Evolutionary conservation across 2,113 vertebrate genomes (phyloP), one percentile per base, ranked within the genome.

Genomic region (Dipodomys stephensi): DNA sequence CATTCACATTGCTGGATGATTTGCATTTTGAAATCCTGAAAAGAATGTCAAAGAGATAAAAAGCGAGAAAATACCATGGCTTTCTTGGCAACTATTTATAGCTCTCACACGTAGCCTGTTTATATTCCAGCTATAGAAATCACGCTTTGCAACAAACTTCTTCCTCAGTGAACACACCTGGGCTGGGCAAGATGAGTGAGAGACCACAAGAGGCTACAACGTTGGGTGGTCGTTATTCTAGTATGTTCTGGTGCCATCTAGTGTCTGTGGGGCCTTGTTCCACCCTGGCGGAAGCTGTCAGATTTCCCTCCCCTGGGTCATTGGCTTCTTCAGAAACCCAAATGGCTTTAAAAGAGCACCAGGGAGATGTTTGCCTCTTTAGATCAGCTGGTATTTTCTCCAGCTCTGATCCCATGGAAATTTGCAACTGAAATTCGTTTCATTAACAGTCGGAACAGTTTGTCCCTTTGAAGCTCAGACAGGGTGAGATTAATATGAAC

Each of bases 391-490:
- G 25, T 71, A 6, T 64, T 96, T 68, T 12, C 44, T n/a, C 79
- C 6, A 4, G 74, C 90, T 93, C 85, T 94, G 86, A 94, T 96
- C 96, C 87, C 74, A 77, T 74, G 27, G 84, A 96, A 96, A 87
- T 89, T 90, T 92, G 85, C 89, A 88, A 62, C 90, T 62, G 90
- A 96, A 92, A 93, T 92, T 85, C 15, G 25, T 96, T 95, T 97
- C 90, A 92, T 97, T 97, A 96, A 65, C 90, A 89, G 90, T 93
- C 80, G 82, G 93, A 95, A 92, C 95, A 87, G 20, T 88, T 88
- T 95, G 96, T 97, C 94, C 88, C 95, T 97, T 96, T 96, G 94
- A 97, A 90, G 85, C 85, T 90, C 92, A 93, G 93, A 83, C 93
- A 83, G 93, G 93, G 93, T 92, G 95, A 94, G 95, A 96, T 96